Conservation (phyloP, 2,113 vertebrate genomes). For the Lichenostomus cassidix region DNA sequence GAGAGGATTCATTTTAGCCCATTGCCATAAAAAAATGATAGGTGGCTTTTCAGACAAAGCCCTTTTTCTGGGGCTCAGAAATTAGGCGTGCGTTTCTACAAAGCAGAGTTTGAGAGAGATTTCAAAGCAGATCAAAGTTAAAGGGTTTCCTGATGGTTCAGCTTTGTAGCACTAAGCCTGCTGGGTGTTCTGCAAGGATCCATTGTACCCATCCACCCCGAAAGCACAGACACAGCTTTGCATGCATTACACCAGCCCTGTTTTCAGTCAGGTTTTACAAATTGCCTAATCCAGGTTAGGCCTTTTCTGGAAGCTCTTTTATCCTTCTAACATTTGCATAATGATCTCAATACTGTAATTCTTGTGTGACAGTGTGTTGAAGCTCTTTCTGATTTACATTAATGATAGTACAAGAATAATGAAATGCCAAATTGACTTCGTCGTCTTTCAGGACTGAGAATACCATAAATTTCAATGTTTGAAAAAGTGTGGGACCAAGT, state of each 20-base stretch:
- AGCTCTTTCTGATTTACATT: conserved; percentile 16
- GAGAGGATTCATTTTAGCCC: not conserved
- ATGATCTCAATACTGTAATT: conserved; percentile 17
- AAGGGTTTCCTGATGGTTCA: not conserved
- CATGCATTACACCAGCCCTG: not conserved
- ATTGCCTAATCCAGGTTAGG: conserved; percentile 32
- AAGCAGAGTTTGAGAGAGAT: not conserved
- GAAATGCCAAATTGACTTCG: not conserved
- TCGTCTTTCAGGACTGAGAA: not conserved
- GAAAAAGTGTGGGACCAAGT: not conserved
- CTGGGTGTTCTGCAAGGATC: conserved; percentile 3
- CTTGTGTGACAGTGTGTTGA: not conserved
- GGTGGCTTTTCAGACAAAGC: not conserved
- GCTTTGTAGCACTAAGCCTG: conserved; percentile 21
- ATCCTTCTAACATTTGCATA: conserved; percentile 45
- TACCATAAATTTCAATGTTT: not conserved
- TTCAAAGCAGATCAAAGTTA: conserved; percentile 45
- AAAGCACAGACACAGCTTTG: not conserved
- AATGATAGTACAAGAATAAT: conserved; percentile 10
- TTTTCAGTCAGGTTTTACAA: conserved; percentile 19
- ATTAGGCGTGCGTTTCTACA: not conserved
- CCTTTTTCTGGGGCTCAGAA: not conserved
- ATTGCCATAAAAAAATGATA: not conserved
- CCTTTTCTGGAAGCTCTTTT: conserved; percentile 37
- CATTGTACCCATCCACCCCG: not conserved